Evolutionary conservation across 2,888 invertebrate genomes (phyloP), one percentile per base, ranked within the genome.

Genomic region (Diaphora mendica): DNA sequence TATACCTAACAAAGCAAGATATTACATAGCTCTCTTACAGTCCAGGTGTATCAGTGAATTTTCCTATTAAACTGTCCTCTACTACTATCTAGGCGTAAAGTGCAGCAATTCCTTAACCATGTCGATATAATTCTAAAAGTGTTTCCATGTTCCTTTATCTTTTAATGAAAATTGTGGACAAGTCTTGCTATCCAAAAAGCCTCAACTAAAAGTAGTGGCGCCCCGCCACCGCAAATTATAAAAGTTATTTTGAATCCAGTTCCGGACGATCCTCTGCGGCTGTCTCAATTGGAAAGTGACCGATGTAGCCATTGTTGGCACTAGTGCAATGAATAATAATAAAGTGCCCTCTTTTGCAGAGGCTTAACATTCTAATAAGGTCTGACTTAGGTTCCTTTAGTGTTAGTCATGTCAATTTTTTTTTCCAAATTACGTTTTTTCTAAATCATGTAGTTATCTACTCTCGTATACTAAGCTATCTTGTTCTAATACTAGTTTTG

Each of bases 221-320:
- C 74, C 64, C 67, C 71, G 70, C 64, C 75, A 82, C 88, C 89
- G 87, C 89, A 87, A 88, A 90, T 90, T 90, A 90, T 88, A 87
- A 87, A 90, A 89, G 83, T 89, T 84, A 84, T 87, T 87, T 84
- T 78, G 83, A 79, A 82, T 78, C 72, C 84, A 79, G 74, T 82
- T 86, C 81, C 64, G 79, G 77, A 76, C 81, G 75, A 77, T 81
- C 80, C 80, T 83, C 76, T 81, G 87, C 71, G 85, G 87, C 86
- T 79, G 65, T 78, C 81, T 78, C 87, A 81, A 85, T 86, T 86
- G 82, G 86, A 88, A 88, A 87, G 87, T 85, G 81, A 77, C 84
- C 77, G 83, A 86, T 85, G 86, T 85, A 64, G 64, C 79, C 64
- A 48, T 67, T 71, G 71, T 71, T 64, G 71, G 69, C 72, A 69